Base-by-base conservation (phyloP, 2,797 vertebrate genomes). In the Danionella dracula region DNA sequence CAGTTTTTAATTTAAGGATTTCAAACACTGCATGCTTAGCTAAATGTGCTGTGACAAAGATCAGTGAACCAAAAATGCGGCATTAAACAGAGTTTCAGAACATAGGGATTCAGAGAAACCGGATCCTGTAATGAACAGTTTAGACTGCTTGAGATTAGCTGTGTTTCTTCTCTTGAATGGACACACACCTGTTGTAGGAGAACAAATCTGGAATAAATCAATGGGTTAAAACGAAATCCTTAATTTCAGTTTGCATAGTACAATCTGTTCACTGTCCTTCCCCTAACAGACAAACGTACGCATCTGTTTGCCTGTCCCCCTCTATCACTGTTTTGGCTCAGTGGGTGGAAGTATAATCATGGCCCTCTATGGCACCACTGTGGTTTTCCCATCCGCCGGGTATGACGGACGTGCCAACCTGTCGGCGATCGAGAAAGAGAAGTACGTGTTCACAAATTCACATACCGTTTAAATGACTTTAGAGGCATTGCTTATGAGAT, bases 271-370 rank as follows among this genome's bases (percentile, higher is more conserved):
- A 11, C 11, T 6, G 1, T 6, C 49, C 3, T 63, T 70, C 16
- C 45, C 15, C 1, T 3, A 16, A 1, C 67, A 90, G 78, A 83
- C 91, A 66, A 58, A 83, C 2, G 0, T 38, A 0, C 86, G 92
- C 0, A 0, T 88, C 9, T 86, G 86, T 8, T 1, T 96, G 10
- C 93, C 94, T 0, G 79, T 88, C 0, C 97, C 97, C 0, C 16
- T 99, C 65, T 97, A 94, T 76, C 97, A 99, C 76, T 96, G 94
- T 85, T 89, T 98, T 66, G 92, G 91, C 0, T 96, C 91, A 0
- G 94, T 99, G 35, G 90, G 84, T 0, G 95, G 86, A 5, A 87
- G 85, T 2, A 65, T 98, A 38, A 70, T 86, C 20, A 89, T 90
- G 89, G 75, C 89, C 1, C 0, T 93, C n/a, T 85, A 95, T 0